These are phyloP conservation scores for Tanytarsus gracilentus DNA, from an alignment of 2,888 invertebrate genomes.

Conservation along the genomic window DNA sequence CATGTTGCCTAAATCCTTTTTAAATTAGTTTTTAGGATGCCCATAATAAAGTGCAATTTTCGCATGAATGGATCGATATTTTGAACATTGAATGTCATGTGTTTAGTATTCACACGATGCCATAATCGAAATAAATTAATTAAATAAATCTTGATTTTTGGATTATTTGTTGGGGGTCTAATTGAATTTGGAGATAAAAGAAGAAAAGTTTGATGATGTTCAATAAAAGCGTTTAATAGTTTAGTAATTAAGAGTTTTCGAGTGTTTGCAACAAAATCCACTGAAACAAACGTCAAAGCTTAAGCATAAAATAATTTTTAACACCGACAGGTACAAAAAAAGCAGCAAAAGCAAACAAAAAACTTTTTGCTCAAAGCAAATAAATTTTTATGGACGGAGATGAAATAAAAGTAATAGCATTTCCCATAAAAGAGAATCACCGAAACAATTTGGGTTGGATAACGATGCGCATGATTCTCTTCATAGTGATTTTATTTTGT, in stretches of 20 bases:
- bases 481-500: neutral
- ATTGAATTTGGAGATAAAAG: too few species aligned
- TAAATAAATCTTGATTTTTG: too few species aligned
- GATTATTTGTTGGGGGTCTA: too few species aligned
- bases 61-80: neutral
- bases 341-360: too few species aligned
- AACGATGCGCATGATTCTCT: conserved; percentile 24
- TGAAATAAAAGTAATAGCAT: conserved; percentile 28
- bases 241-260: too few species aligned
- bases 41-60: conserved; percentile 2
- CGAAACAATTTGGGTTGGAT: conserved; percentile 27
- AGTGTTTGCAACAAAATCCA: too few species aligned
- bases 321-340: neutral
- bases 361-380: too few species aligned
- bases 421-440: conserved; percentile 25
- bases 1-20: conserved; percentile 29
- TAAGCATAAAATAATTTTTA: neutral
- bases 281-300: too few species aligned
- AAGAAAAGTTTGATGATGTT: too few species aligned
- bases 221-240: too few species aligned
- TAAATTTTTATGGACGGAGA: conserved; percentile 22
- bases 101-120: neutral
- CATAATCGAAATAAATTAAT: too few species aligned
- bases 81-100: too few species aligned
- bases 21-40: conserved; percentile 27